These are phyloP conservation scores for Piscicola geometra DNA, from an alignment of 2,888 invertebrate species.

Conservation along the genomic window DNA sequence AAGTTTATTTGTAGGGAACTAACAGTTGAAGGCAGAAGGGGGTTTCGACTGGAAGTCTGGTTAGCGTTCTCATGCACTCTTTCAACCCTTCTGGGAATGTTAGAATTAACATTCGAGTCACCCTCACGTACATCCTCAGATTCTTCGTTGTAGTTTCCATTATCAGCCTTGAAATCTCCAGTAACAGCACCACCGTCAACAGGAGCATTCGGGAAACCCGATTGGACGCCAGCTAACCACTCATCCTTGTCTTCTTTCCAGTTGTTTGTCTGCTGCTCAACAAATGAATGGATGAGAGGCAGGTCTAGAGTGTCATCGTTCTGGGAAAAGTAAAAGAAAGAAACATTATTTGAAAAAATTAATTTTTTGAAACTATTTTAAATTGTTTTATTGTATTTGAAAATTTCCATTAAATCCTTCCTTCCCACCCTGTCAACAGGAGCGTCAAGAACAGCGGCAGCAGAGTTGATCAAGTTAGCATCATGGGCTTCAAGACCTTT, in stretches of 20 bases:
- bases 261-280: neutral
- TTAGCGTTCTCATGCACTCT: neutral
- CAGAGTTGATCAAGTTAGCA: neutral
- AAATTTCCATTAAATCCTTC: neutral
- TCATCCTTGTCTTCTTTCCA: neutral
- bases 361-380: neutral
- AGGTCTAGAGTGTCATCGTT: slow-evolving; percentile 6
- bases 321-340: no score
- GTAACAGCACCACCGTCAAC: neutral
- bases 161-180: neutral
- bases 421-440: neutral
- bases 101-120: no score
- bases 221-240: neutral
- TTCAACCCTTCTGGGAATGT: no score
- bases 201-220: neutral
- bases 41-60: neutral
- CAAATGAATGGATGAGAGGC: neutral
- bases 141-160: no score
- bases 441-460: neutral
- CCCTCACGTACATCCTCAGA: neutral
- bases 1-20: no score
- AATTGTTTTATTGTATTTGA: neutral
- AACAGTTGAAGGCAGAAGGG: no score
- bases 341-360: no score
- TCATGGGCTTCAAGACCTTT: neutral